Conservation (phyloP, 2,797 vertebrate species). For the Gobionotothen gibberifrons region DNA sequence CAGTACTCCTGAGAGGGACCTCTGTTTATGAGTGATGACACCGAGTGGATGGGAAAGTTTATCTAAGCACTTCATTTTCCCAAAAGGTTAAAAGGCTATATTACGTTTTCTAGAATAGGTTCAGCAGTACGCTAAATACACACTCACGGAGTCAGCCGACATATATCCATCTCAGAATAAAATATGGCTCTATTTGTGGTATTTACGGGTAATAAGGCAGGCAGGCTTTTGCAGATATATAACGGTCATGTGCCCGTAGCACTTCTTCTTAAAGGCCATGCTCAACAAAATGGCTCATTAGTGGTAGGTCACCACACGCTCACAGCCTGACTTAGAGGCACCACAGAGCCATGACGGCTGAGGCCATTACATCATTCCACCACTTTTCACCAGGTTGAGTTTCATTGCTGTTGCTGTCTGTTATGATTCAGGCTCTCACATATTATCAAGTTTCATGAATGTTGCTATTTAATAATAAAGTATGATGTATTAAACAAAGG, state of each 20-base stretch:
- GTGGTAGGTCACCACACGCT: constrained; percentile 59
- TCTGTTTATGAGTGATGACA: constrained; percentile 26
- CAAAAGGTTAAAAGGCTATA: constrained; percentile 35
- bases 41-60: constrained; percentile 41
- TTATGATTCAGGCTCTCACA: constrained; percentile 43
- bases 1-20: constrained; percentile 21
- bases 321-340: constrained; percentile 68
- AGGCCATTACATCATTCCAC: constrained; percentile 62
- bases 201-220: constrained; percentile 57
- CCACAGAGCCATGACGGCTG: constrained; percentile 55
- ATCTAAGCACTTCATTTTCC: constrained; percentile 32
- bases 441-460: constrained; percentile 20
- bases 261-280: constrained; percentile 56
- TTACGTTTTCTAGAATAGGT: constrained; percentile 41
- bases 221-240: constrained; percentile 46
- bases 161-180: constrained; percentile 47
- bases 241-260: constrained; percentile 55
- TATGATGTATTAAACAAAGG: constrained; percentile 38
- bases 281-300: constrained; percentile 71
- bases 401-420: constrained; percentile 45
- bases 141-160: constrained; percentile 19
- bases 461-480: constrained; percentile 34
- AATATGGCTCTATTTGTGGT: constrained; percentile 59
- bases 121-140: constrained; percentile 36
- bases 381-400: constrained; percentile 33